Conservation (phyloP, 2,113 vertebrate genomes). For the Hippolais icterina region DNA sequence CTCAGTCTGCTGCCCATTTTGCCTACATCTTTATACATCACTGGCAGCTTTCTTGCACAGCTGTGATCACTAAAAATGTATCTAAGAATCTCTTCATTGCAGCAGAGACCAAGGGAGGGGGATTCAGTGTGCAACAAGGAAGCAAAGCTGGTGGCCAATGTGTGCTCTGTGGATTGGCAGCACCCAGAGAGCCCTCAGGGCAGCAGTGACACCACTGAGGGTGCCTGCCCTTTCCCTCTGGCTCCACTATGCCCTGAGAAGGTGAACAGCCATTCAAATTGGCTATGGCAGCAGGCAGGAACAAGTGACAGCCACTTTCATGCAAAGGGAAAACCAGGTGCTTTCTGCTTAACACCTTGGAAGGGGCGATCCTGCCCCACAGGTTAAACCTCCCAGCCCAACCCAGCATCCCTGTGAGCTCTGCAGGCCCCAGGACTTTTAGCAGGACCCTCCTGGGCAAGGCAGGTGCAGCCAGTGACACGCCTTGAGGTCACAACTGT, state of each 20-base stretch:
- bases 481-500: not conserved
- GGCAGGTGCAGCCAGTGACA: not conserved
- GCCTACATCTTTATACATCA: not conserved
- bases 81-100: not conserved
- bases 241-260: not conserved
- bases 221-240: not conserved
- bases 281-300: not conserved
- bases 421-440: rapidly evolving
- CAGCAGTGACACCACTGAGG: not conserved
- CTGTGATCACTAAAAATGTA: not conserved
- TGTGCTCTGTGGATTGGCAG: not conserved
- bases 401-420: not conserved
- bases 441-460: not conserved
- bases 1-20: not conserved
- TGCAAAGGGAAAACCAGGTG: not conserved
- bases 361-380: not conserved
- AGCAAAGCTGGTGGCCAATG: not conserved
- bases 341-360: not conserved
- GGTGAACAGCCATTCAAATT: not conserved
- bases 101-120: not conserved
- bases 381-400: not conserved
- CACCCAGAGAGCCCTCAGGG: not conserved
- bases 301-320: not conserved
- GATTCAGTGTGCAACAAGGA: not conserved
- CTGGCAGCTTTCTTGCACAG: not conserved